Percentiles rank a stretch among this genome's conserved stretches.
Evolutionary conservation across 2,113 vertebrate species (phyloP).

Genomic region (Phylloscopus trochiloides): DNA sequence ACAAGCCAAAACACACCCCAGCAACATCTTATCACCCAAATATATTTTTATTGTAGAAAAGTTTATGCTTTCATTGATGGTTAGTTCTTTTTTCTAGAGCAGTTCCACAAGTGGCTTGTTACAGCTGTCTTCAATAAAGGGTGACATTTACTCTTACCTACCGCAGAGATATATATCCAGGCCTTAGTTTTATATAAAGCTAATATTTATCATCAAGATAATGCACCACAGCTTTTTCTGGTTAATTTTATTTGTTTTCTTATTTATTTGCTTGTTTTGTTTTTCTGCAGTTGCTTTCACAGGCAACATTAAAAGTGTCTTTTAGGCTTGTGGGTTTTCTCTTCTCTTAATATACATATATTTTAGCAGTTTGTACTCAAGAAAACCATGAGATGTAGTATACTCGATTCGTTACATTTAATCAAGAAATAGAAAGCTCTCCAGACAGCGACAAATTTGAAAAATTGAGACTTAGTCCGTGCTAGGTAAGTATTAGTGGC

Average conservation of each 20-base stretch:
- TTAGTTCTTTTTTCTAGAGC: neutral
- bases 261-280: neutral
- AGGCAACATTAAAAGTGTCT: neutral
- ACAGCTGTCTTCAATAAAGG: neutral
- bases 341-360: neutral
- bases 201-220: neutral
- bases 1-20: neutral
- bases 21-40: neutral
- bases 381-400: neutral
- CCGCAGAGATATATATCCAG: neutral
- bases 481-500: neutral
- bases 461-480: neutral
- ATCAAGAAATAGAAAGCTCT: neutral
- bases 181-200: neutral
- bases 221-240: accelerated
- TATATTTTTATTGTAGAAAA: neutral
- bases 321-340: neutral
- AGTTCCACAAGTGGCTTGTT: neutral
- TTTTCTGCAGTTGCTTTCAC: neutral
- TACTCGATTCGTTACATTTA: neutral
- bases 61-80: neutral
- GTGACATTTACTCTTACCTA: neutral
- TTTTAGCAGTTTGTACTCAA: neutral
- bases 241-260: neutral
- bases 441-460: neutral